Conservation (phyloP, 2,888 invertebrate genomes). For the Idaea aversata region DNA sequence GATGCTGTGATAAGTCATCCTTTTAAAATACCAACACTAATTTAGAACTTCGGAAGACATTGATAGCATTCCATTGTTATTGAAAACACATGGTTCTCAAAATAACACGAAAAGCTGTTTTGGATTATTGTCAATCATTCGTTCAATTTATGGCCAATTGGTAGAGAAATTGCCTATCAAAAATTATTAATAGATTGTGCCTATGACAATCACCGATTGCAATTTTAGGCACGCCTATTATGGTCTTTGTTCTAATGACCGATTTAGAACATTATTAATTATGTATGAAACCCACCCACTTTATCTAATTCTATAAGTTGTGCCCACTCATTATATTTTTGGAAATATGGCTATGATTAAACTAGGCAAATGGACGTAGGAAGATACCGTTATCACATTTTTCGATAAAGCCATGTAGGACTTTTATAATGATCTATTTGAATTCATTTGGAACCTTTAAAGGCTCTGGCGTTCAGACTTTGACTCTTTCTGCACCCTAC, state of each 20-base stretch:
- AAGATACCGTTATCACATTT: neutral
- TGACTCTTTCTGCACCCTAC: too few species aligned
- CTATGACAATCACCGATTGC: neutral
- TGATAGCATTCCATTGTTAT: neutral
- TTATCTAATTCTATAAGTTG: neutral
- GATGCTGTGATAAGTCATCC: neutral
- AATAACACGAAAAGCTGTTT: neutral
- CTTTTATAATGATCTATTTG: neutral
- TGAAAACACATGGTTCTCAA: neutral
- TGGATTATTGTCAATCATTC: neutral
- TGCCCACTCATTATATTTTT: neutral
- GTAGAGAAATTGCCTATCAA: neutral
- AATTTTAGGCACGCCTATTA: neutral
- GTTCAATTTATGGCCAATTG: neutral
- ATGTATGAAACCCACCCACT: neutral
- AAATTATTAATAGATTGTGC: neutral
- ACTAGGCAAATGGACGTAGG: neutral
- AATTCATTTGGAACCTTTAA: neutral
- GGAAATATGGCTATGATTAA: neutral
- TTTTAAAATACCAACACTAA: conserved; percentile 1
- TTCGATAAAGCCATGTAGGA: neutral
- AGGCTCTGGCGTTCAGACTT: too few species aligned
- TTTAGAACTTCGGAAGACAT: neutral
- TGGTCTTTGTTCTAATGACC: neutral
- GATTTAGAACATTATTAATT: conserved; percentile 1